phyloP scores from a whole-genome alignment of 2,113 vertebrate genomes.

The Stegostoma tigrinum region DNA sequence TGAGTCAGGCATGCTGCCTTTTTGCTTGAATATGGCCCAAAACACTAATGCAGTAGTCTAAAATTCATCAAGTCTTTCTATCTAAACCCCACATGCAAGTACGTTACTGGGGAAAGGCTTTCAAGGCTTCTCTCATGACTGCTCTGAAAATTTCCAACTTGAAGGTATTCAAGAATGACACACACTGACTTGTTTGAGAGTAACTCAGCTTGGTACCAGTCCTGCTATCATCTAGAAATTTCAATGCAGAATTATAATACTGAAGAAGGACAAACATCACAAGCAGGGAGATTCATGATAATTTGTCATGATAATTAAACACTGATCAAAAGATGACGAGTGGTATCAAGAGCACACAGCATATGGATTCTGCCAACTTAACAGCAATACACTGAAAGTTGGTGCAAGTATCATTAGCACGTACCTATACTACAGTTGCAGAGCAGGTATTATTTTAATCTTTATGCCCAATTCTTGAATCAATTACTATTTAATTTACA shows the following conservation, averaged over 20 bases:
- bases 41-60: background rate
- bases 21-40: background rate
- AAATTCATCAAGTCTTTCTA: background rate
- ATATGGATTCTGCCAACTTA: background rate
- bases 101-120: background rate
- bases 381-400: background rate
- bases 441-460: conserved; percentile 57
- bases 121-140: background rate
- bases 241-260: background rate
- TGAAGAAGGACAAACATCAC: background rate
- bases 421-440: conserved; percentile 45
- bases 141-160: background rate
- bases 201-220: background rate
- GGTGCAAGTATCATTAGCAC: background rate
- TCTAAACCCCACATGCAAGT: background rate
- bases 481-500: conserved; percentile 69
- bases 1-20: background rate
- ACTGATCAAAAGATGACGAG: background rate
- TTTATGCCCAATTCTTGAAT: conserved; percentile 61
- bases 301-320: background rate
- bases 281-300: background rate
- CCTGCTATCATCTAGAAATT: background rate
- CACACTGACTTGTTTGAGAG: background rate
- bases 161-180: background rate
- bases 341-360: background rate